phyloP scores from a whole-genome alignment of 2,797 vertebrate genomes.

The Picus viridis region DNA sequence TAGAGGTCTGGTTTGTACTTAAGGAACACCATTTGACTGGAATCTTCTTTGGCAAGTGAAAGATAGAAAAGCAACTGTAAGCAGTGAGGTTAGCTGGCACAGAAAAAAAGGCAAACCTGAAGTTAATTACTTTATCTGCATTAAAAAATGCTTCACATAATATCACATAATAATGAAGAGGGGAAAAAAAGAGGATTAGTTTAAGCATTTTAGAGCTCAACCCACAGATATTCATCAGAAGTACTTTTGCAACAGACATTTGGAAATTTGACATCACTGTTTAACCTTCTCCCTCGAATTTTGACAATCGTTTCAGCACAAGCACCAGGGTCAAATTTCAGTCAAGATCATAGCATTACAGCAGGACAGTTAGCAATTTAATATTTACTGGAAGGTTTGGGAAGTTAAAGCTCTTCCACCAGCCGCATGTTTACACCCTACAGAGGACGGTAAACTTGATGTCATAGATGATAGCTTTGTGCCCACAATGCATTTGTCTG shows the following conservation, averaged over 20 bases:
- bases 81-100: not conserved
- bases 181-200: conserved; percentile 7
- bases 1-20: conserved; percentile 17
- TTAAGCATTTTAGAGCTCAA: conserved; percentile 25
- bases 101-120: not conserved
- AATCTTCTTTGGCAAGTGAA: not conserved
- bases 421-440: conserved; percentile 7
- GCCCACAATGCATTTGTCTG: not conserved
- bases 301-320: conserved; percentile 30
- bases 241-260: conserved; percentile 35
- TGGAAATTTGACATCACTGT: conserved; percentile 56
- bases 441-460: not conserved
- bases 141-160: conserved; percentile 29
- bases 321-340: conserved; percentile 53
- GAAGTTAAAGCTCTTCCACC: conserved; percentile 30
- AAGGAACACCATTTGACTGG: not conserved
- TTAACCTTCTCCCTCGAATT: conserved; percentile 59
- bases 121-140: conserved; percentile 29
- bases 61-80: conserved; percentile 9
- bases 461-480: not conserved
- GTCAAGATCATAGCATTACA: conserved; percentile 7
- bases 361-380: conserved; percentile 6
- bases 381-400: conserved; percentile 14
- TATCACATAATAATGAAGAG: conserved; percentile 20
- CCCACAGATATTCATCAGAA: conserved; percentile 1